Evolutionary conservation across 2,888 invertebrate genomes (phyloP).

Genomic region (Eugnorisma glareosa): DNA sequence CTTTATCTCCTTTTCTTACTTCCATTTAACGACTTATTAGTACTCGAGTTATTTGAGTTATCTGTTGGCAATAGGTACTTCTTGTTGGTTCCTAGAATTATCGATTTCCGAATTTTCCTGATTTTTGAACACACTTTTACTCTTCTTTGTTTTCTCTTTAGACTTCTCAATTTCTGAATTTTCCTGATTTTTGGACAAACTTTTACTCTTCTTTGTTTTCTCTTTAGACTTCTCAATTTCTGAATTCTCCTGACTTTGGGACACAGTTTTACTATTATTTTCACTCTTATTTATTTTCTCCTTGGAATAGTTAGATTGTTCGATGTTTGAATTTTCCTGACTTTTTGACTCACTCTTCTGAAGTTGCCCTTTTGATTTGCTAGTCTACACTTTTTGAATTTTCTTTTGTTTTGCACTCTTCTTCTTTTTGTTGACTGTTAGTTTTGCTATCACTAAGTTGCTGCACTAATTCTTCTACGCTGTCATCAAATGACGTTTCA

Average conservation of each 20-base stretch:
- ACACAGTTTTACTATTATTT: not conserved
- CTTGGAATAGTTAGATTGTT: too few species aligned
- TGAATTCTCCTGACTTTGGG: not conserved
- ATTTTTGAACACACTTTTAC: not conserved
- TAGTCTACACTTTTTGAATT: too few species aligned
- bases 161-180: not conserved
- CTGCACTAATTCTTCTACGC: not conserved
- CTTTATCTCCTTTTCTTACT: slow-evolving; percentile 2
- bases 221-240: not conserved
- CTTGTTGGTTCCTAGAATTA: not conserved
- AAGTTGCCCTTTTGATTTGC: too few species aligned
- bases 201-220: not conserved
- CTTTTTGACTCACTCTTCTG: too few species aligned
- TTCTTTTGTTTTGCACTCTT: too few species aligned
- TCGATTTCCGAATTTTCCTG: not conserved
- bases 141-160: not conserved
- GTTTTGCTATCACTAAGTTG: too few species aligned
- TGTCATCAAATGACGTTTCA: not conserved
- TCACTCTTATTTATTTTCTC: not conserved
- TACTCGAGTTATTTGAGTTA: not conserved
- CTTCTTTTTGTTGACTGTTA: too few species aligned
- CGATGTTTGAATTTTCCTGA: not conserved
- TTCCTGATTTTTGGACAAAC: not conserved
- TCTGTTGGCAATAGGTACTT: slow-evolving; percentile 4
- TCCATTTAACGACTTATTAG: slow-evolving; percentile 3